phyloP scores from a whole-genome alignment of 92 coral and sea anemone species.

The Phenganax subtilis region DNA sequence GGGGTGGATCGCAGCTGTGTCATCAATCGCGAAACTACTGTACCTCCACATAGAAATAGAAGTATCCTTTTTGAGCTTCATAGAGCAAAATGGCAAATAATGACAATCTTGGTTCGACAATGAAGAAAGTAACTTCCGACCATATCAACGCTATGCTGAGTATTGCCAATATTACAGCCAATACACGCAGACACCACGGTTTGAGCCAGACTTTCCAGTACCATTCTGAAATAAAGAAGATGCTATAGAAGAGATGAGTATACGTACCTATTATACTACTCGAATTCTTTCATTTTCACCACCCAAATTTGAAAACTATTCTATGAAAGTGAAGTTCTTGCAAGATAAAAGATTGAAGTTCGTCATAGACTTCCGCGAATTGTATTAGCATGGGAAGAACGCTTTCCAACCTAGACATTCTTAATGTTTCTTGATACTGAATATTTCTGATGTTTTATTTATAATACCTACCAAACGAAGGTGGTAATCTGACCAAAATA shows the following conservation, averaged over 20 bases:
- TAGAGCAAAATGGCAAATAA: slow-evolving; percentile 70
- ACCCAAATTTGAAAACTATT: no score
- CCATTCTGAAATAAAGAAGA: slow-evolving; percentile 59
- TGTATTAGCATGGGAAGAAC: no score
- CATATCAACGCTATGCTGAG: slow-evolving; percentile 77
- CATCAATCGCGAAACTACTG: not conserved
- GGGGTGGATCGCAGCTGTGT: not conserved
- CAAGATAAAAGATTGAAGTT: no score
- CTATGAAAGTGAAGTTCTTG: no score
- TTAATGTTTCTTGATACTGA: not conserved
- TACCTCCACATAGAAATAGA: slow-evolving; percentile 93
- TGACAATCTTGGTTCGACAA: slow-evolving; percentile 66
- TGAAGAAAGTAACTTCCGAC: slow-evolving; percentile 98
- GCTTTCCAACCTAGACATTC: not conserved
- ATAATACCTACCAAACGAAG: slow-evolving; percentile 23
- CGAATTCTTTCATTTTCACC: no score
- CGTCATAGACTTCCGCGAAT: no score
- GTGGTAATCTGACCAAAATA: slow-evolving; percentile 12
- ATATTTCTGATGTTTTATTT: not conserved
- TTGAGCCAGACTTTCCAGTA: slow-evolving; percentile 88
- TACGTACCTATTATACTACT: no score
- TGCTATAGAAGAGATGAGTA: not conserved
- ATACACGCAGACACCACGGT: slow-evolving; percentile 74
- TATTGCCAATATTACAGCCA: slow-evolving; percentile 60
- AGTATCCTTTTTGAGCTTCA: slow-evolving; percentile 71